Evolutionary conservation across 2,797 vertebrate species (phyloP), one percentile per base, ranked within the genome.

Genomic region (Etheostoma perlongum): DNA sequence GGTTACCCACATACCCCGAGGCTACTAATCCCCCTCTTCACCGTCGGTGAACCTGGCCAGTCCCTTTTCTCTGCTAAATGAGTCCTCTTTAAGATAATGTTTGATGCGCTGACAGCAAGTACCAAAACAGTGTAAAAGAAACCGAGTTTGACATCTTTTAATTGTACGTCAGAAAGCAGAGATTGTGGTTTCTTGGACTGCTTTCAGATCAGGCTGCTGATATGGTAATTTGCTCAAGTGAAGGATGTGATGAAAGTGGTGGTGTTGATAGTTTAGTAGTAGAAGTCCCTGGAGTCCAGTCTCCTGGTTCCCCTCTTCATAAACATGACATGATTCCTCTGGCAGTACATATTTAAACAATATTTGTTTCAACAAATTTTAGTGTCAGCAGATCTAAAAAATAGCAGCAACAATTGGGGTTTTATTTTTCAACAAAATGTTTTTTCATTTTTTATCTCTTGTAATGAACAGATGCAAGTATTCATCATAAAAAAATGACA

Each of bases 81-180:
- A 95, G 91, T 91, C 91, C 92, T 93, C 91, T 94, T 96, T 95
- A 95, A 96, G 94, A 95, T 95, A 94, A 92, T 88, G 92, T 93
- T 93, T 94, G 92, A 95, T 88, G 93, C 74, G 91, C 90, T 96
- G 95, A 95, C 95, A 96, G 93, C 79, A 79, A 86, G 86, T 88
- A 93, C 93, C 93, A 87, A 90, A 92, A 94, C 94, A 94, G 87
- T 92, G 93, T 84, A 85, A 93, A 78, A 94, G 85, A 93, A 95
- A 94, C 94, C 94, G 92, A 85, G 89, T 96, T 95, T 96, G 96
- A 95, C 95, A 94, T 96, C 92, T 96, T 96, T 94, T 96, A 95
- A 96, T 96, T 94, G 94, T 93, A 85, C 84, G 91, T 91, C 87
- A 88, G 92, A 93, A 93, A 94, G 94, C 92, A 87, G 92, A 94